Evolutionary conservation across 2,888 invertebrate species (phyloP).

Genomic region (Polymixis flavicincta): DNA sequence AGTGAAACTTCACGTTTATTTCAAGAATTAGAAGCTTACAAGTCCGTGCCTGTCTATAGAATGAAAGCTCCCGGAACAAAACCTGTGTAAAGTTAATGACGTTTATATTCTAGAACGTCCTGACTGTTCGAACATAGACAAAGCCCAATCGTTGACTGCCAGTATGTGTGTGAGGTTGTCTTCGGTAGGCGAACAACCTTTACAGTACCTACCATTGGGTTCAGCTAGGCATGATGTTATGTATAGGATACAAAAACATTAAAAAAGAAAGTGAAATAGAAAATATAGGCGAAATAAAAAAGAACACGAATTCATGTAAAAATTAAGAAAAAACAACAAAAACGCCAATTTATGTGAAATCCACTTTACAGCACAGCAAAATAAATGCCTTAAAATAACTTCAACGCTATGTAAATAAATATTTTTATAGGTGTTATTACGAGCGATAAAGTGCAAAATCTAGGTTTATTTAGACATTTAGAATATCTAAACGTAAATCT

Average conservation of each 20-base stretch:
- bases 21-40: too few species aligned
- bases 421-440: constrained; percentile 52
- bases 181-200: too few species aligned
- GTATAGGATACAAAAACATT: not conserved
- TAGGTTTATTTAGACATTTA: constrained; percentile 46
- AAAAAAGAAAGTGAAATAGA: not conserved
- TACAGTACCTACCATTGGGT: too few species aligned
- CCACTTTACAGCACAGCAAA: constrained; percentile 23
- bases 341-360: not conserved
- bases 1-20: too few species aligned
- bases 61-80: too few species aligned
- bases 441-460: constrained; percentile 52
- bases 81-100: too few species aligned
- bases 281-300: not conserved
- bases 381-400: constrained; percentile 32
- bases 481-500: constrained; percentile 39
- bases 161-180: too few species aligned
- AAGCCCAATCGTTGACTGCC: too few species aligned
- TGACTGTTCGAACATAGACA: too few species aligned
- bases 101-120: too few species aligned
- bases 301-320: not conserved
- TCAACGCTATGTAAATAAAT: constrained; percentile 36
- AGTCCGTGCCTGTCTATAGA: too few species aligned
- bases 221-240: too few species aligned
- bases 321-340: constrained; percentile 13